Conservation (phyloP, 1,140 invertebrate genomes). For the Macrobrachium nipponense region DNA sequence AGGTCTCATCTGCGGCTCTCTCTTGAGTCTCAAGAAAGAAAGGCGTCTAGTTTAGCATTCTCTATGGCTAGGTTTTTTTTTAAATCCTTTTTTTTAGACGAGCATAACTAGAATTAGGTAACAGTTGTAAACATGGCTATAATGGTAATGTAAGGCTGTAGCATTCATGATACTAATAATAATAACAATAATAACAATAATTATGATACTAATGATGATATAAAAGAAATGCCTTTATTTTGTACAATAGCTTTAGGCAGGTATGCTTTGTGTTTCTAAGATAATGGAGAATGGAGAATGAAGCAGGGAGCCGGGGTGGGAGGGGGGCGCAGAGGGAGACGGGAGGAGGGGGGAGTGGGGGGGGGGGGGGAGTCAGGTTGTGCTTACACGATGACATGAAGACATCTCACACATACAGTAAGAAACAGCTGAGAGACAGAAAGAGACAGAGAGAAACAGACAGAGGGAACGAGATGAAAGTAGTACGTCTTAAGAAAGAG, state of each 20-base stretch:
- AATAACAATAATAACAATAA: not conserved
- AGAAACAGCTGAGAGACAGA: slow-evolving; percentile 4
- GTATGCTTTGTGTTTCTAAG: slow-evolving; percentile 42
- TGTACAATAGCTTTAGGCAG: slow-evolving; percentile 19
- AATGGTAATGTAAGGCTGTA: not conserved
- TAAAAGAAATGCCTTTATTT: not conserved
- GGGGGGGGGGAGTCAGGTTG: not conserved
- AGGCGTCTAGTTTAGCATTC: too few relatives aligned
- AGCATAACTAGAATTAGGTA: too few relatives aligned
- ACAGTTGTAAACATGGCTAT: not conserved
- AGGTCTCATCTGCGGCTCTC: too few relatives aligned
- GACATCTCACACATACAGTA: not conserved
- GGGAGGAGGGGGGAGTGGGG: not conserved
- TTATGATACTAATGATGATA: not conserved
- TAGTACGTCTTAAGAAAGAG: not conserved
- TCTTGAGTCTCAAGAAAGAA: too few relatives aligned
- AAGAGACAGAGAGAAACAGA: slow-evolving; percentile 6
- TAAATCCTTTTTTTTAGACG: too few relatives aligned
- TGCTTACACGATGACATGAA: slow-evolving; percentile 12
- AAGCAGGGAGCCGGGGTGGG: not conserved
- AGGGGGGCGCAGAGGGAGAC: not conserved
- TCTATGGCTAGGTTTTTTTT: too few relatives aligned
- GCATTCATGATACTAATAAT: not conserved
- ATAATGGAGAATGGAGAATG: not conserved
- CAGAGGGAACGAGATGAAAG: not conserved